phyloP scores from a whole-genome alignment of 2,797 vertebrate genomes.

The Galagoides demidoff region DNA sequence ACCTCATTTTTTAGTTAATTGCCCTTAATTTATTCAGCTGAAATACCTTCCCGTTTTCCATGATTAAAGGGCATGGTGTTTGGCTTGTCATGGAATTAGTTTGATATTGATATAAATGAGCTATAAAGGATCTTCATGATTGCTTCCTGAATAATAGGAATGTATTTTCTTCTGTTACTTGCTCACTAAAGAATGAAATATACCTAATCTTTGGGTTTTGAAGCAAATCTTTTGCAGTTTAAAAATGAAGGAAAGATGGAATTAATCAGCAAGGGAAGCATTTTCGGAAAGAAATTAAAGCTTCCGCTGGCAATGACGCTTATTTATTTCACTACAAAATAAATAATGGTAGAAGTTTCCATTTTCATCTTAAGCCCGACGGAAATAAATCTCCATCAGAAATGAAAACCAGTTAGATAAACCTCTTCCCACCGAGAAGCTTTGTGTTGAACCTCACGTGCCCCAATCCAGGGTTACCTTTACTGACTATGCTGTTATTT shows the following conservation, averaged over 20 bases:
- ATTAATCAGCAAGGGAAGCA: constrained; percentile 72
- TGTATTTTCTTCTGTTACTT: constrained; percentile 81
- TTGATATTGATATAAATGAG: constrained; percentile 85
- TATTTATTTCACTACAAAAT: constrained; percentile 67
- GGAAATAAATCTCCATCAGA: constrained; percentile 53
- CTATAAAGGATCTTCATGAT: constrained; percentile 78
- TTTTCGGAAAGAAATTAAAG: constrained; percentile 75
- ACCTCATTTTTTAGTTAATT: constrained; percentile 84
- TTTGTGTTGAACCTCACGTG: neutral
- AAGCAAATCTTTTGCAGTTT: constrained; percentile 70
- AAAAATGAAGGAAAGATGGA: constrained; percentile 77
- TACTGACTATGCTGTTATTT: neutral
- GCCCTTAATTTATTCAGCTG: constrained; percentile 85
- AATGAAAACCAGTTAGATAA: neutral
- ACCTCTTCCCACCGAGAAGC: neutral
- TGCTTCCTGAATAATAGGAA: constrained; percentile 83
- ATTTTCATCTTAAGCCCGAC: constrained; percentile 45
- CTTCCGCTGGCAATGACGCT: constrained; percentile 48
- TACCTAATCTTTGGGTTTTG: constrained; percentile 72
- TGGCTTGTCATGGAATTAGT: constrained; percentile 84
- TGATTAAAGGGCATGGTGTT: constrained; percentile 86
- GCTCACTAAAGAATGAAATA: constrained; percentile 83
- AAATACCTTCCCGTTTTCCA: constrained; percentile 78
- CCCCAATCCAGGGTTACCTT: neutral
- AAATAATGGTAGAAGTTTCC: constrained; percentile 49